phyloP scores from a whole-genome alignment of 2,113 vertebrate genomes.

The Aegypius monachus region DNA sequence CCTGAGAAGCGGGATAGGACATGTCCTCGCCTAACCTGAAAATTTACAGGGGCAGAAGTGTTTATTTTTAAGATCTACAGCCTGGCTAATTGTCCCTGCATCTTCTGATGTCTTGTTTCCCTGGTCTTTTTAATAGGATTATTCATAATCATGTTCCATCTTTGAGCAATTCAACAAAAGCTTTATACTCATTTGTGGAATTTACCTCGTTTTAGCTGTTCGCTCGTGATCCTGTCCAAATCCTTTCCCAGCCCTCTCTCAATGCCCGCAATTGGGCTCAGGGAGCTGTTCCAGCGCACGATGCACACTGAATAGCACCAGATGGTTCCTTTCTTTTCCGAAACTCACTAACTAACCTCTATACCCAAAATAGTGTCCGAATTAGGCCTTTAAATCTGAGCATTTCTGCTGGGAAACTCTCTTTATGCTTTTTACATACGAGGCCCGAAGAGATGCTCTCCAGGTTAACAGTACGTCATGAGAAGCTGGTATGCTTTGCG shows the following conservation, averaged over 20 bases:
- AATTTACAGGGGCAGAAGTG: neutral
- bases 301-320: neutral
- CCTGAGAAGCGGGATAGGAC: too few relatives aligned
- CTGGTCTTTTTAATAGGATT: neutral
- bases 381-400: neutral
- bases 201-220: neutral
- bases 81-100: neutral
- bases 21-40: too few relatives aligned
- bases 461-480: neutral
- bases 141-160: neutral
- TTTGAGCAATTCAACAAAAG: neutral
- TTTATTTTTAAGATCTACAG: neutral
- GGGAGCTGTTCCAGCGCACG: neutral
- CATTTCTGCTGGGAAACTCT: neutral
- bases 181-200: neutral
- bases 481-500: too few relatives aligned
- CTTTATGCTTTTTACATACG: neutral
- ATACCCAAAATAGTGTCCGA: neutral
- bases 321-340: neutral
- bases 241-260: neutral
- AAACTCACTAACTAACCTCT: neutral
- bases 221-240: neutral
- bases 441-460: neutral
- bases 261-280: fast-evolving
- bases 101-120: neutral